Conservation (phyloP, 2,888 invertebrate genomes). For the Elysia crispata region DNA sequence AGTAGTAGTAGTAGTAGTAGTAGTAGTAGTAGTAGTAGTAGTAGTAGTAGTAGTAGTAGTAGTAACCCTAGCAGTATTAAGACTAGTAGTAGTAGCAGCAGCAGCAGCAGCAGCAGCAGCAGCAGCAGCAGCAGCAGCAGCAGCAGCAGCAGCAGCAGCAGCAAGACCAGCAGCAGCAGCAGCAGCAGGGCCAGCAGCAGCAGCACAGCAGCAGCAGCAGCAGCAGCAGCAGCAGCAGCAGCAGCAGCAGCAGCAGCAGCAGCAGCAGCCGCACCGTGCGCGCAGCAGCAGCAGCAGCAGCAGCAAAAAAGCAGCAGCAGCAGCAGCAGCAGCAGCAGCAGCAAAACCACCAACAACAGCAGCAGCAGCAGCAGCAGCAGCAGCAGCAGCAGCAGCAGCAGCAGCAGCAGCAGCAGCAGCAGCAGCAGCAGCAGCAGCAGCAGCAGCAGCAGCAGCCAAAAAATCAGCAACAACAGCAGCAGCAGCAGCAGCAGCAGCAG, state of each 20-base stretch:
- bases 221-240: background rate
- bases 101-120: background rate
- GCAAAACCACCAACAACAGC: too few relatives aligned
- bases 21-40: conserved; percentile 17
- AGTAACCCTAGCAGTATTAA: background rate
- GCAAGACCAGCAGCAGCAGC: background rate
- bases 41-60: conserved; percentile 19
- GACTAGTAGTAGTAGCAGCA: conserved; percentile 2
- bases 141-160: background rate
- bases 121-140: background rate
- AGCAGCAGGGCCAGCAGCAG: too few relatives aligned
- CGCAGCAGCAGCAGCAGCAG: too few relatives aligned
- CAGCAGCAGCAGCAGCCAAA: too few relatives aligned
- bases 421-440: too few relatives aligned
- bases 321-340: too few relatives aligned
- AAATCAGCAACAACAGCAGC: too few relatives aligned
- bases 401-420: background rate
- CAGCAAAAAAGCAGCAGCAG: too few relatives aligned
- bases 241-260: conserved; percentile 9
- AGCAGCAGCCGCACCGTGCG: background rate
- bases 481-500: background rate
- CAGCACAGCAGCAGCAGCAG: background rate
- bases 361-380: background rate
- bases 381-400: conserved; percentile 4
- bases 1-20: conserved; percentile 12